Evolutionary conservation across 2,888 invertebrate genomes (phyloP), one percentile per base, ranked within the genome.

Genomic region (Calliphora vomitoria): DNA sequence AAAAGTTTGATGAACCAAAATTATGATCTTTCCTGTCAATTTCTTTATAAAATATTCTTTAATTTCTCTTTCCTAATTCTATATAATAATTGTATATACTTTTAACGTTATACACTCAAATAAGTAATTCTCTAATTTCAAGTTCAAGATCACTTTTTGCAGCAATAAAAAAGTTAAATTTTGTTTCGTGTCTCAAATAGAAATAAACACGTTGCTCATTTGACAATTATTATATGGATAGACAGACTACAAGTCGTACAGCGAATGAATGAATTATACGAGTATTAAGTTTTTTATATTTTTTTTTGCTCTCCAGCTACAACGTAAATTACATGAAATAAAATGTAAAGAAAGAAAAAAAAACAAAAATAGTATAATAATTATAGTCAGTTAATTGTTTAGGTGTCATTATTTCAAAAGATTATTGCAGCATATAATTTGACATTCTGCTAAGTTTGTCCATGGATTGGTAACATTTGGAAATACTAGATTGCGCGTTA

Each of bases 91-190:
- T n/a, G n/a, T n/a, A n/a, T n/a, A n/a, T n/a, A n/a, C n/a, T n/a
- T 41, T 8, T 8, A 13, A 4, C 13, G 11, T 1, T 11, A 44
- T 3, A 4, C 13, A 3, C 4, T 10, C 13, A 44, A 44, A 11
- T 44, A 44, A 44, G n/a, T 44, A 11, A 44, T 44, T 25, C 25
- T 74, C 44, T 41, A 58, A 44, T 68, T 69, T 79, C 79, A 79
- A 79, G 79, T 79, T 79, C 79, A 79, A 79, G 79, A 50, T 31
- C 31, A 50, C 47, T 58, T 58, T 31, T 20, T 72, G 72, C 55
- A 55, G 25, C 15, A 55, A 72, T 58, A 58, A 72, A 47, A 25
- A 72, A 41, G 20, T 8, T 66, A 11, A 11, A 41, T 38, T 66
- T n/a, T 35, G n/a, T 38, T 38, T 11, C 44, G 4, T 11, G 44